Conservation (phyloP, 2,888 invertebrate genomes). For the Willowsia nigromaculata region DNA sequence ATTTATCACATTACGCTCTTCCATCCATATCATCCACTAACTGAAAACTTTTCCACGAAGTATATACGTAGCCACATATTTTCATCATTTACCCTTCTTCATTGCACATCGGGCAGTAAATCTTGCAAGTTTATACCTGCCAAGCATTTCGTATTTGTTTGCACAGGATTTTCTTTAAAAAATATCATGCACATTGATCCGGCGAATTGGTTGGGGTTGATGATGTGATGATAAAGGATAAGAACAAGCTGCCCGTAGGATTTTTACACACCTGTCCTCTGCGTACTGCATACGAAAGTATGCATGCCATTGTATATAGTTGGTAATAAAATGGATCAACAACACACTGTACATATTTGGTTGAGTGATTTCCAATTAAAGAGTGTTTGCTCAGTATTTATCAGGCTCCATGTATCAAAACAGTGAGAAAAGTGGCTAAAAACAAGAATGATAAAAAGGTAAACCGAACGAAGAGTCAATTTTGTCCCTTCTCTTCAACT, state of each 20-base stretch:
- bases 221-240: background rate
- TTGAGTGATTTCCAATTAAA: constrained; percentile 61
- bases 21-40: background rate
- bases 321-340: constrained; percentile 61
- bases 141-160: background rate
- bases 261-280: background rate
- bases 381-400: constrained; percentile 49
- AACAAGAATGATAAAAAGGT: background rate
- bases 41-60: constrained; percentile 8
- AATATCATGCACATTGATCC: background rate
- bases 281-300: background rate
- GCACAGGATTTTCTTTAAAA: background rate
- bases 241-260: background rate
- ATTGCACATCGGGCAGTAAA: background rate
- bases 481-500: background rate
- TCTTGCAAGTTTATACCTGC: background rate
- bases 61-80: background rate
- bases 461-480: background rate
- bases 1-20: constrained; percentile 60
- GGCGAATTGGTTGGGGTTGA: background rate
- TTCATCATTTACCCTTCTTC: background rate
- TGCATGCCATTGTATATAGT: background rate
- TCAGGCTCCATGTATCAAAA: background rate
- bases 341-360: constrained; percentile 48
- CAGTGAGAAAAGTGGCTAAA: background rate